Base-by-base conservation (phyloP, 2,113 vertebrate genomes). In the Cinclus mexicanus region DNA sequence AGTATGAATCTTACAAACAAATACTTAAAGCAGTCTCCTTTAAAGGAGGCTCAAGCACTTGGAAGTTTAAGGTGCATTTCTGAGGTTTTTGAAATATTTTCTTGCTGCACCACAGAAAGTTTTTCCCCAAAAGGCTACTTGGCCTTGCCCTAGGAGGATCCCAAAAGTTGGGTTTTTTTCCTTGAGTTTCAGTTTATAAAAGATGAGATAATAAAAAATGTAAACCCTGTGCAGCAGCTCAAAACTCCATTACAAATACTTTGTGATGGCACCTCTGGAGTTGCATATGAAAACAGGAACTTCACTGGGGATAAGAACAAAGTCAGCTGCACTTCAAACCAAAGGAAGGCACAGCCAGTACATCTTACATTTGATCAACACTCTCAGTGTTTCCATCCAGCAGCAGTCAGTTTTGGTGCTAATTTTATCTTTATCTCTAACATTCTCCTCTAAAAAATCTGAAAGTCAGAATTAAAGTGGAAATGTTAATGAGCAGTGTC, bases 311-410 rank as follows among this genome's bases (percentile, higher is more conserved):
- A 86, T 52, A 35, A 94, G 92, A 96, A 90, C 44, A 83, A 70
- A 92, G 90, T 67, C 93, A 89, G 44, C 60, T 75, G 33, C 37
- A 44, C 75, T 83, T 94, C 95, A 93, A 88, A 96, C 87, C 63
- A 92, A 80, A 61, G 0, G 2, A 18, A 89, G 74, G 82, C 57
- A 75, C 88, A 64, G 52, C 28, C 94, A 68, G 82, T 8, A 21
- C 78, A 21, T 50, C 68, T 77, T 35, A 56, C 25, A 28, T 47
- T 46, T 85, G 75, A 72, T 82, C 75, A 89, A 47, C 33, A 16
- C 39, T 15, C 67, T 33, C 72, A 9, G 33, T 53, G 21, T 11
- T 83, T 29, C 71, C 70, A 91, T 10, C n/a, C 71, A 91, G 42
- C 67, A 89, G 53, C 56, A 85, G 59, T 59, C 15, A 52, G 42